Evolutionary conservation across 2,888 invertebrate genomes (phyloP), one percentile per base, ranked within the genome.

Genomic region (Stictocephala bisonia): DNA sequence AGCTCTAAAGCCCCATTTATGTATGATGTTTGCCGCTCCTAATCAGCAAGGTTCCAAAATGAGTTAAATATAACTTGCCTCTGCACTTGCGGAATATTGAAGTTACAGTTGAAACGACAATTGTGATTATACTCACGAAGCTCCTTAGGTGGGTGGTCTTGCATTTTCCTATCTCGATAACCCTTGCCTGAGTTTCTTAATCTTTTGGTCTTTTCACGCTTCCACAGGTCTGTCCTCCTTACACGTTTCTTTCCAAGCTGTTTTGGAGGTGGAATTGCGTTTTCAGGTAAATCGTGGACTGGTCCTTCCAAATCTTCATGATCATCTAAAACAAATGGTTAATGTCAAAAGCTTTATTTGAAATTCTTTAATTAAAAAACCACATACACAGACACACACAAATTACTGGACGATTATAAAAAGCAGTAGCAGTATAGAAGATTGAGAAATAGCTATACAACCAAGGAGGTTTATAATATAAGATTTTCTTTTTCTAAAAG

Each of bases 11-110:
- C 60, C 2, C 60, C 29, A 60, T 60, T 60, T 18, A 71, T 3
- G 41, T 44, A 71, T 1, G 60, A 41, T 26, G 71, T 44, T 67
- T 67, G 67, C 24, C 48, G 67, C 2, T 67, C 50, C 48, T 29
- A 48, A 44, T 67, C 24, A 2, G n/a, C 67, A n/a, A 67, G 48
- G 9, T 48, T 26, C 67, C 50, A 67, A 26, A 7, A 67, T 11
- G 18, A 7, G 7, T 67, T 6, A 29, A 67, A 67, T 27, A 67
- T 15, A 4, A 44, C 3, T 44, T 44, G 44, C 44, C 44, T 44
- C 18, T 44, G 44, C 7, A 15, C 44, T 44, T 44, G 44, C 18
- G 44, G 44, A 44, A 44, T 44, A 44, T 44, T 44, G 3, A 18
- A 3, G 18, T 44, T 44, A 18, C 44, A 44, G 15, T 44, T 44